Conservation (phyloP, 2,797 vertebrate genomes). For the Leuciscus waleckii region DNA sequence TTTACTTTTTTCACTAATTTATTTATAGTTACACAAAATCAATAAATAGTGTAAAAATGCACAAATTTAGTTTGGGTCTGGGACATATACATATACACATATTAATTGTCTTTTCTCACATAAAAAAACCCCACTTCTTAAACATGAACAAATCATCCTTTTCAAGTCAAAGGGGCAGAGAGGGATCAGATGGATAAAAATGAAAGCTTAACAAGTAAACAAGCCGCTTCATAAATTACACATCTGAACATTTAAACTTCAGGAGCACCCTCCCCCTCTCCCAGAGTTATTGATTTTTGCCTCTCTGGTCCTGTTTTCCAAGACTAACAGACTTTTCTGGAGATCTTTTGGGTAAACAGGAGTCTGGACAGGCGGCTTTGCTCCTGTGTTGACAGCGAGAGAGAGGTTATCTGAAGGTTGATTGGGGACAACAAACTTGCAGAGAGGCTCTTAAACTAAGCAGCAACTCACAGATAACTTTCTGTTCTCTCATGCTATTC, state of each 20-base stretch:
- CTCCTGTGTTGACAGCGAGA: constrained; percentile 48
- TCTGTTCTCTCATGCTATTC: constrained; percentile 47
- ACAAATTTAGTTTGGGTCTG: background rate
- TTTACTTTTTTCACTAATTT: background rate
- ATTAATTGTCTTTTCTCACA: background rate
- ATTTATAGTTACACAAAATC: background rate
- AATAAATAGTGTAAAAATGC: background rate
- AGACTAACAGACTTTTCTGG: constrained; percentile 74
- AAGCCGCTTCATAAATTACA: constrained; percentile 39
- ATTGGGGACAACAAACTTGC: constrained; percentile 76
- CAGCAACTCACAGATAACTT: constrained; percentile 59
- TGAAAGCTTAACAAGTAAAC: constrained; percentile 23
- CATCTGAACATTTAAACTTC: constrained; percentile 40
- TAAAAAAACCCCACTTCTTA: background rate
- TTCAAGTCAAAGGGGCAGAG: background rate
- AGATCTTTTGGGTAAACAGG: constrained; percentile 77
- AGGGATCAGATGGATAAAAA: constrained; percentile 25
- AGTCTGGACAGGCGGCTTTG: constrained; percentile 51
- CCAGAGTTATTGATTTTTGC: constrained; percentile 74
- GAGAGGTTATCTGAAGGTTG: constrained; percentile 81
- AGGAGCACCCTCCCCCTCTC: constrained; percentile 56
- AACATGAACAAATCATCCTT: background rate
- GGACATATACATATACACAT: background rate
- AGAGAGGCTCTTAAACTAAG: constrained; percentile 64
- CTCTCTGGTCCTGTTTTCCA: constrained; percentile 73